Evolutionary conservation across 1,140 invertebrate species (phyloP).

Genomic region (Aphelenchoides fujianensis): DNA sequence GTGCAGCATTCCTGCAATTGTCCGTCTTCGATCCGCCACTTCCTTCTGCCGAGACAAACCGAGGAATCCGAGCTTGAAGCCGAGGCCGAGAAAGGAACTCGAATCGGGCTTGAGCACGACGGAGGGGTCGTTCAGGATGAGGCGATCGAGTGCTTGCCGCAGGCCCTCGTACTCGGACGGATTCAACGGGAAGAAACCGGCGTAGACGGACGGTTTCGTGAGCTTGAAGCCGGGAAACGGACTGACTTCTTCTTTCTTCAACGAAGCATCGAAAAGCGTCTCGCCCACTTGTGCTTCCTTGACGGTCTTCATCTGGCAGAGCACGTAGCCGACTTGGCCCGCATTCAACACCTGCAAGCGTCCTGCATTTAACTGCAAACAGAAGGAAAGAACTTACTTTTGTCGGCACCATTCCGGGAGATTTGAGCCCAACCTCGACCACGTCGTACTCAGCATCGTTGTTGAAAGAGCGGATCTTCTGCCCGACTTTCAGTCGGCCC

Average conservation of each 20-base stretch:
- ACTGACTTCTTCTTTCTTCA: conserved; percentile 65
- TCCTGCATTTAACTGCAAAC: conserved; percentile 3
- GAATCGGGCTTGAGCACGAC: conserved; percentile 76
- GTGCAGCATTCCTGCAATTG: conserved; percentile 87
- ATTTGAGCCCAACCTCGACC: conserved; percentile 75
- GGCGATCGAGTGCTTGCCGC: conserved; percentile 78
- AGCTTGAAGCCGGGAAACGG: conserved; percentile 71
- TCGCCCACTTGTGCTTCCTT: conserved; percentile 80
- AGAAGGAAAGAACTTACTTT: conserved; percentile 62
- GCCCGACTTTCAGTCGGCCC: conserved; percentile 62
- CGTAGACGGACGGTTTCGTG: conserved; percentile 82
- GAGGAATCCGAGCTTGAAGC: conserved; percentile 35
- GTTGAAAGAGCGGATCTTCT: conserved; percentile 69
- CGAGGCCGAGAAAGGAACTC: conserved; percentile 83
- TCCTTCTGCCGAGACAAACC: background rate
- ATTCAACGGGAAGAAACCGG: conserved; percentile 86
- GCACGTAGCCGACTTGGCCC: conserved; percentile 78
- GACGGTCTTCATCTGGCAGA: conserved; percentile 76
- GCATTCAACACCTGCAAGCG: conserved; percentile 64
- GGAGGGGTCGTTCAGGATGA: conserved; percentile 88
- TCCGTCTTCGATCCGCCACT: conserved; percentile 65
- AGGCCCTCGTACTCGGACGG: conserved; percentile 74
- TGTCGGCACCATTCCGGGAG: conserved; percentile 73
- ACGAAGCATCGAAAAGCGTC: conserved; percentile 70
- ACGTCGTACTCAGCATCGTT: conserved; percentile 75